Evolutionary conservation across 2,797 vertebrate genomes (phyloP), one percentile per base, ranked within the genome.

Genomic region (Sebastes hubbsi): DNA sequence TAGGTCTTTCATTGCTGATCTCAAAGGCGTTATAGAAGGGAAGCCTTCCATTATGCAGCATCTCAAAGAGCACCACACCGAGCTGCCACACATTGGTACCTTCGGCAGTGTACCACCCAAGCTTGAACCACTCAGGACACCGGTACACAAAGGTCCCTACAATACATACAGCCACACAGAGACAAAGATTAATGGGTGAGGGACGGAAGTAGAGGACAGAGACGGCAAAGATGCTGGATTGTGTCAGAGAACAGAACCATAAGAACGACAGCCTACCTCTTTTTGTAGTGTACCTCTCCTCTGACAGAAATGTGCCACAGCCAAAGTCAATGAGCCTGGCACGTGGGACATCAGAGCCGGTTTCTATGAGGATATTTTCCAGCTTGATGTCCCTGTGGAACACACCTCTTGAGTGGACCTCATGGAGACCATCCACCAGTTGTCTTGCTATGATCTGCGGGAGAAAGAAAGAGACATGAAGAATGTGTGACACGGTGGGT

Each of bases 331-430:
- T 70, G 13, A 77, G 52, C 30, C 42, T 14, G 30, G 18, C 38
- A 5, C 27, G 49, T 13, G 68, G 76, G 20, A 64, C 34, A 42
- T 71, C 25, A 18, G 56, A 55, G 34, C 20, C 14, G 3, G 25
- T 78, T 25, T 78, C 68, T 24, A 72, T 25, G 0, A 46, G 20
- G 38, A 24, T 46, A 13, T 78, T 71, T 10, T 38, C 49, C 34
- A 32, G 29, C 49, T 78, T 70, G 16, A 56, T 72, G 65, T 69
- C 65, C 56, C 65, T 5, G 16, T 77, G 65, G 30, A 54, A 62
- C 2, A 62, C 65, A 10, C 58, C 56, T 29, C 6, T 77, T 8
- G 38, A 62, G 8, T 61, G 65, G 46, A 77, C 20, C 11, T 68
- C 65, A 54, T 10, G 22, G 1, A 77, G 5, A 16, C 18, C 46